These are phyloP conservation scores for Galaxias olidus DNA, from an alignment of 2,797 vertebrate genomes.

Conservation along the genomic window DNA sequence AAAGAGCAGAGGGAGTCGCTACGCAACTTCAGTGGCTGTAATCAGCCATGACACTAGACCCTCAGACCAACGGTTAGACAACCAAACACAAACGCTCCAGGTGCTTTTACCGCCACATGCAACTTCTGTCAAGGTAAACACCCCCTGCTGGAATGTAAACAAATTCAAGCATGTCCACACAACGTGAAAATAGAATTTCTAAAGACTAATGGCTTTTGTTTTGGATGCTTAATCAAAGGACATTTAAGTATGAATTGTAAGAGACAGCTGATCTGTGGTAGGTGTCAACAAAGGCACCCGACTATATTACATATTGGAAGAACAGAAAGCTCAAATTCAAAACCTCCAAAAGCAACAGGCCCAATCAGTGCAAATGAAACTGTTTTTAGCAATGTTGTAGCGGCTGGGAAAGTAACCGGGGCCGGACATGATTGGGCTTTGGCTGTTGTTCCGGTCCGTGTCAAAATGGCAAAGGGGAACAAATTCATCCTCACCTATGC, in stretches of 20 bases:
- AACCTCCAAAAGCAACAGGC: not conserved
- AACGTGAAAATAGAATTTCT: slow-evolving; percentile 2
- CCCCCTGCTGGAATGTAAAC: not conserved
- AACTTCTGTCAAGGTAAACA: slow-evolving; percentile 6
- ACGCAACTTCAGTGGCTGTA: not conserved
- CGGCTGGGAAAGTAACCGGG: slow-evolving; percentile 14
- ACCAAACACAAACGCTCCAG: not conserved
- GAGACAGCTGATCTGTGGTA: slow-evolving; percentile 1
- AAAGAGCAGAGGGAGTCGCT: slow-evolving; percentile 6
- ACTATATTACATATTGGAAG: slow-evolving; percentile 4
- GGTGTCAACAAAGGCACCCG: slow-evolving; percentile 3
- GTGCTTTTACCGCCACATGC: not conserved
- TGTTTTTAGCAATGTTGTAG: slow-evolving; percentile 15
- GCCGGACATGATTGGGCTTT: slow-evolving; percentile 4
- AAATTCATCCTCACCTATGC: not conserved
- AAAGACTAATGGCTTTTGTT: slow-evolving; percentile 6
- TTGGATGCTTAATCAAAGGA: slow-evolving; percentile 12
- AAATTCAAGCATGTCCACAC: not conserved
- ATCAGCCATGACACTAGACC: no score
- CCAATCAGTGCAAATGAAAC: not conserved
- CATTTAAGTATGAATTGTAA: slow-evolving; percentile 12
- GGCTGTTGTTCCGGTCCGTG: slow-evolving; percentile 18
- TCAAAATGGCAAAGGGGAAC: slow-evolving; percentile 2
- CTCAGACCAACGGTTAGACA: not conserved
- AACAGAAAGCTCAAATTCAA: not conserved